Evolutionary conservation across 2,888 invertebrate genomes (phyloP).

Genomic region (Pollenia amentaria): DNA sequence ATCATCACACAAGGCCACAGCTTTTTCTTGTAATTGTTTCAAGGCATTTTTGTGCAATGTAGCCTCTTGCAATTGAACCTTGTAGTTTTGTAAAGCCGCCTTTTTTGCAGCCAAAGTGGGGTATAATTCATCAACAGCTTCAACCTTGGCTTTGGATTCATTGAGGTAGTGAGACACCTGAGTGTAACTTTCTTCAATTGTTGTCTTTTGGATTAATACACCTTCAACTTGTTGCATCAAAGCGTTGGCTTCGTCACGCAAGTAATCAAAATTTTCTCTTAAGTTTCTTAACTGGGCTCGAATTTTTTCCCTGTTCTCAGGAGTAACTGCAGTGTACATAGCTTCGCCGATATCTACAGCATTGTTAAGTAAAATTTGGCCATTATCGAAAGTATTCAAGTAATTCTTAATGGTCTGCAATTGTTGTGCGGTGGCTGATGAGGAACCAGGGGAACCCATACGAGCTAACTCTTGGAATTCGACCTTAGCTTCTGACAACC

Average conservation of each 20-base stretch:
- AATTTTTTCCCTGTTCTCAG: conserved; percentile 94
- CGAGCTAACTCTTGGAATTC: conserved; percentile 90
- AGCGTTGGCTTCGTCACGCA: conserved; percentile 93
- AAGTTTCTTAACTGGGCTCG: conserved; percentile 92
- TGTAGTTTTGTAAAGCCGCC: conserved; percentile 92
- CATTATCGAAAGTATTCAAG: conserved; percentile 89
- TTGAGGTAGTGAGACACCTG: conserved; percentile 95
- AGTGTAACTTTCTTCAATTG: conserved; percentile 95
- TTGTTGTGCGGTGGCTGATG: conserved; percentile 90
- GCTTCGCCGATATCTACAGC: conserved; percentile 95
- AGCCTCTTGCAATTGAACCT: conserved; percentile 93
- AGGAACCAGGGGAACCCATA: conserved; percentile 89
- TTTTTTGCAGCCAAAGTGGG: conserved; percentile 95
- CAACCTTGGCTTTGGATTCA: conserved; percentile 91
- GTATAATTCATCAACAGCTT: conserved; percentile 89
- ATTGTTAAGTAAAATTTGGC: conserved; percentile 90
- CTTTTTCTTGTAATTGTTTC: conserved; percentile 92
- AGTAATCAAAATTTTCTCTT: conserved; percentile 92
- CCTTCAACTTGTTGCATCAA: conserved; percentile 95
- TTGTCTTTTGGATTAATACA: conserved; percentile 94
- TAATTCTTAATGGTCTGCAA: conserved; percentile 89
- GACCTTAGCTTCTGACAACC: conserved; percentile 91
- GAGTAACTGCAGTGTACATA: conserved; percentile 93
- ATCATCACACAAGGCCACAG: conserved; percentile 91
- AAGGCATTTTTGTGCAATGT: conserved; percentile 93